Evolutionary conservation across 2,113 vertebrate genomes (phyloP).

Genomic region (Pontoporia blainvillei): DNA sequence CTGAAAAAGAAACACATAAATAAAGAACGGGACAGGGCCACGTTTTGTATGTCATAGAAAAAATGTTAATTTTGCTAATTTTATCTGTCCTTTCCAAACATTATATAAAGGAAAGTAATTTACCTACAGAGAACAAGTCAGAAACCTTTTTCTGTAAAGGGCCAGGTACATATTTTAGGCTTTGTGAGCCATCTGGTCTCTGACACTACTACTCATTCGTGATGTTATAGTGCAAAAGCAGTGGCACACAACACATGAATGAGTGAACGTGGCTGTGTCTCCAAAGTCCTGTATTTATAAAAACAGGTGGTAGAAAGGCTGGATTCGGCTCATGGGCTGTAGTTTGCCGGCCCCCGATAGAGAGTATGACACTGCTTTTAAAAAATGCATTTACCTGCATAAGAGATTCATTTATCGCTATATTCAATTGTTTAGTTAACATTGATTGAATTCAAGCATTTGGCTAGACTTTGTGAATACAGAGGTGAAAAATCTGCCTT

Average conservation of each 20-base stretch:
- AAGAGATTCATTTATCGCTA: not conserved
- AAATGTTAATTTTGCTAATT: not conserved
- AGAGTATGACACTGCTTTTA: not conserved
- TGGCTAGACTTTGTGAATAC: not conserved
- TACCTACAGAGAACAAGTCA: not conserved
- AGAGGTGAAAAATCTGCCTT: not conserved
- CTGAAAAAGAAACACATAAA: conserved; percentile 51
- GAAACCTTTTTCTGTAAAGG: not conserved
- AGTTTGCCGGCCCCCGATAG: not conserved
- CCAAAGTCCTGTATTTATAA: not conserved
- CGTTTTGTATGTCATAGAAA: not conserved
- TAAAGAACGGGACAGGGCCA: conserved; percentile 23
- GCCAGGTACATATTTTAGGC: not conserved
- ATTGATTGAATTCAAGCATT: not conserved
- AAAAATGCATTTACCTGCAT: not conserved
- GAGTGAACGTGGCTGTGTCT: too few species aligned
- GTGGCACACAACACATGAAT: not conserved
- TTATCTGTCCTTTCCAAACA: not conserved
- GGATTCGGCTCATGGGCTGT: not conserved
- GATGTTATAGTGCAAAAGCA: not conserved
- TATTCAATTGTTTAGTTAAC: not conserved
- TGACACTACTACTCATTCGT: not conserved
- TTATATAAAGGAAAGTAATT: not conserved
- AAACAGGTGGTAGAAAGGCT: not conserved
- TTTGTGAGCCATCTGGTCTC: not conserved